These are phyloP conservation scores for Tribolium madens DNA, from an alignment of 1,140 invertebrate genomes.

Conservation along the genomic window DNA sequence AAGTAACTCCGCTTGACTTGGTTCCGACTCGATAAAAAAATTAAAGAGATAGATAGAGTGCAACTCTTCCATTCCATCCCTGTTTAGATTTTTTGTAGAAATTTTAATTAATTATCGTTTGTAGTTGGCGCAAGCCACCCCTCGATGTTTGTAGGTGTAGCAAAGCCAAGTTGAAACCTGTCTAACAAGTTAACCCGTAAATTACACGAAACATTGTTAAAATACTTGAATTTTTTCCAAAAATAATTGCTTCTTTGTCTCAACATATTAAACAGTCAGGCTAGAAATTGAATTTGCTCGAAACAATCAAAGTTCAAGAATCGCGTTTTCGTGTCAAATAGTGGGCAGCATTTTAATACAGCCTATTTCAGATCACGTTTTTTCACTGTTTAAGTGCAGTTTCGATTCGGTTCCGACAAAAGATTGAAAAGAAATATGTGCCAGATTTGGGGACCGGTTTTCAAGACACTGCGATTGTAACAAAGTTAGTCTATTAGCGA, in stretches of 20 bases:
- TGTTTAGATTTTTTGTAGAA: too few species aligned
- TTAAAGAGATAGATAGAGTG: too few species aligned
- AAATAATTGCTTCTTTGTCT: conserved; percentile 28
- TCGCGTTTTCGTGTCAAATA: too few species aligned
- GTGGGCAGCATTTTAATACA: too few species aligned
- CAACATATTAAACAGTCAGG: conserved; percentile 12
- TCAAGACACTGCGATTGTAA: conserved; percentile 37
- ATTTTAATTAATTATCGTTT: too few species aligned
- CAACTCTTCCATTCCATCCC: too few species aligned
- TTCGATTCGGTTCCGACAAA: too few species aligned
- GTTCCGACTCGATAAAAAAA: too few species aligned
- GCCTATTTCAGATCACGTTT: too few species aligned
- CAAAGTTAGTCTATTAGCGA: conserved; percentile 54
- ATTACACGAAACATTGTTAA: conserved; percentile 19
- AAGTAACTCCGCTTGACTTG: too few species aligned
- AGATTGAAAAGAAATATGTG: neutral
- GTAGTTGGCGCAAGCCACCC: too few species aligned
- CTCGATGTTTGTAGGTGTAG: neutral
- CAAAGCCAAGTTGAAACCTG: conserved; percentile 5
- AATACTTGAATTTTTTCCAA: conserved; percentile 4
- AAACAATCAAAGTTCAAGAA: neutral
- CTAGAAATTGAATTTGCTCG: conserved; percentile 11
- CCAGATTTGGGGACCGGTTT: neutral
- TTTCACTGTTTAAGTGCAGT: too few species aligned
- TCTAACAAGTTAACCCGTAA: conserved; percentile 13